Base-by-base conservation (phyloP, 2,113 vertebrate genomes). In the Machaerirhynchus nigripectus region DNA sequence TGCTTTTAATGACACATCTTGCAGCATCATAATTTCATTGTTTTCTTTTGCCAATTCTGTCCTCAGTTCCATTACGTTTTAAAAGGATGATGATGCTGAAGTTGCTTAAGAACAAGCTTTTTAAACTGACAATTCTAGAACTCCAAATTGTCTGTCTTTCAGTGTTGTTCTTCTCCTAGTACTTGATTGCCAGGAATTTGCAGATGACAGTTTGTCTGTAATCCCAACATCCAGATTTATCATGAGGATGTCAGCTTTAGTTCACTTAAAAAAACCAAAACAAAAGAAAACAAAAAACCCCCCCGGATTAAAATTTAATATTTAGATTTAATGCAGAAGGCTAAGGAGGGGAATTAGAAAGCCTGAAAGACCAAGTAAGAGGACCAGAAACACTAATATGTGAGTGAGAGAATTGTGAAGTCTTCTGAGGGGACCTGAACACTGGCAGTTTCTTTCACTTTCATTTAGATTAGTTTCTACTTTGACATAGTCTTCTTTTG, bases 251-350 rank as follows among this genome's bases (percentile, higher is more conserved):
- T 87, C 50, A 82, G 14, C 23, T 42, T 67, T 87, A 40, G 20
- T 21, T 90, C 5, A 50, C 40, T 74, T 7, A 1, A 14, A 39
- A 59, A 56, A 47, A 44, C 17, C 6, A 28, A 64, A 56, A 12
- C 3, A 40, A 71, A 35, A n/a, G 35, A 8, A 33, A 18, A 19
- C 6, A 3, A 19, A 4, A 4, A 3, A 20, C 6, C 1, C 2
- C 1, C 0, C 1, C 1, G 8, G 57, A 26, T 71, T 57, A 46
- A n/a, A 55, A 40, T 42, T 22, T 75, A 46, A 59, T 64, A 18
- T 50, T 71, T 63, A 50, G 17, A 30, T 90, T 82, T 79, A 40
- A 42, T 68, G 9, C 40, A 56, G 31, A 15, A 37, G 8, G 15
- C 1, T 82, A 47, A 42, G 60, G 67, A 56, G 9, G 26, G 19